phyloP scores from a whole-genome alignment of 2,113 vertebrate genomes.

The Cygnus buccinator region DNA sequence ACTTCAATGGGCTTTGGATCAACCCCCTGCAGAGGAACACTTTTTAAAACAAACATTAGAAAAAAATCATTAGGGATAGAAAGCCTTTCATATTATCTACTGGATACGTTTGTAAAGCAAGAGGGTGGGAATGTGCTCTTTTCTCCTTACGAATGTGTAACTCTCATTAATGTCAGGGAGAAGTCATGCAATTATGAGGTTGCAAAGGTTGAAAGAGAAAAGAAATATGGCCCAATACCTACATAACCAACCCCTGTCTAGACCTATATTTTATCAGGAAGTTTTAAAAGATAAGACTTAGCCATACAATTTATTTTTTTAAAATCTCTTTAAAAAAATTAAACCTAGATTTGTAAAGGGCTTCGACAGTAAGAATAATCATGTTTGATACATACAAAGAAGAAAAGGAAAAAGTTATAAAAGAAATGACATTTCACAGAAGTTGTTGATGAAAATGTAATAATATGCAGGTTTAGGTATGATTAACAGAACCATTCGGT shows the following conservation, averaged over 20 bases:
- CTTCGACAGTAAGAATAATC: not conserved
- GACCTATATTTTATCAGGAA: not conserved
- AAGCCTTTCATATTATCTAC: slow-evolving; percentile 60
- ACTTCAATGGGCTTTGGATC: slow-evolving; percentile 67
- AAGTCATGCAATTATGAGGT: not conserved
- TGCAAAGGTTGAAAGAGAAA: not conserved
- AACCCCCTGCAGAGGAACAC: slow-evolving; percentile 38
- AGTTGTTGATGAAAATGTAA: not conserved
- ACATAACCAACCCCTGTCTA: not conserved
- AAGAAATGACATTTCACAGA: not conserved
- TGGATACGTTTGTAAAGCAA: slow-evolving; percentile 48
- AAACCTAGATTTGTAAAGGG: not conserved
- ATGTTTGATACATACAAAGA: not conserved
- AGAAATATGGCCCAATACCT: not conserved
- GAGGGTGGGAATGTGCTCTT: slow-evolving; percentile 55
- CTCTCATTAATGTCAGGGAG: not conserved
- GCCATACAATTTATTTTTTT: not conserved
- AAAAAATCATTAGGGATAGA: slow-evolving; percentile 43
- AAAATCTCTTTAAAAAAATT: not conserved
- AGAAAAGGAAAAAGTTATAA: not conserved
- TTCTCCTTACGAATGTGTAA: slow-evolving; percentile 26
- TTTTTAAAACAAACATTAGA: slow-evolving; percentile 66
- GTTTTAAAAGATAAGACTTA: not conserved
- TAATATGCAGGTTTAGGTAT: not conserved
- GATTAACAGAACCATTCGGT: not conserved